These are phyloP conservation scores for Acanthococcus lagerstroemiae DNA, from an alignment of 2,888 invertebrate genomes.

Conservation along the genomic window DNA sequence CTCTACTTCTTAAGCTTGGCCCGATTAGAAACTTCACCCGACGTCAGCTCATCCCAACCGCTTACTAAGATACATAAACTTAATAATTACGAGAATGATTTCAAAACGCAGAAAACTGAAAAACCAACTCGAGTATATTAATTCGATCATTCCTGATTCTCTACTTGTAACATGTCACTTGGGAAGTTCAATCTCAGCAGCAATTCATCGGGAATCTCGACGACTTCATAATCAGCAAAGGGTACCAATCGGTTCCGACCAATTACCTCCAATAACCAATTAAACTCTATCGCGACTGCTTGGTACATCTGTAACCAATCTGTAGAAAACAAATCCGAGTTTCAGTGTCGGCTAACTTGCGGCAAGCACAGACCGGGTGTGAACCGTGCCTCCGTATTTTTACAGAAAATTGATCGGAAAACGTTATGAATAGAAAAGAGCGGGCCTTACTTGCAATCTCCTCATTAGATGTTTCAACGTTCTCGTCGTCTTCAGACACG, in stretches of 20 bases:
- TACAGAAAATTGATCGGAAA: no score
- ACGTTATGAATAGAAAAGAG: no score
- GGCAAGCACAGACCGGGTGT: no score
- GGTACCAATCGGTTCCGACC: slow-evolving; percentile 17
- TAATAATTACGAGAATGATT: no score
- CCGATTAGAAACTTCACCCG: no score
- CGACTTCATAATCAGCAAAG: slow-evolving; percentile 18
- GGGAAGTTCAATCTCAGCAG: slow-evolving; percentile 12
- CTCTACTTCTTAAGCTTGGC: no score
- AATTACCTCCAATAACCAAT: slow-evolving; percentile 23
- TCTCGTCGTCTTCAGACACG: slow-evolving; percentile 16
- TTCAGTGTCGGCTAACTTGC: not conserved
- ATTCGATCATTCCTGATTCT: slow-evolving; percentile 8
- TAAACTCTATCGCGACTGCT: slow-evolving; percentile 21
- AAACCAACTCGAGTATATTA: no score
- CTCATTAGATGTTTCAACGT: not conserved
- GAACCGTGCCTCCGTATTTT: no score
- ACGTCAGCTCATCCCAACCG: no score
- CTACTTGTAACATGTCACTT: slow-evolving; percentile 9
- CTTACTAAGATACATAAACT: no score
- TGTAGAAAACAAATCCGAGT: not conserved
- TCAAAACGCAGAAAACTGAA: no score
- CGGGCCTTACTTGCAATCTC: not conserved
- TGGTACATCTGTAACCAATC: slow-evolving; percentile 14
- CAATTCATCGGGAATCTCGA: slow-evolving; percentile 3